phyloP scores from a whole-genome alignment of 2,888 invertebrate genomes.

The Sinodicranocentrus sp. region DNA sequence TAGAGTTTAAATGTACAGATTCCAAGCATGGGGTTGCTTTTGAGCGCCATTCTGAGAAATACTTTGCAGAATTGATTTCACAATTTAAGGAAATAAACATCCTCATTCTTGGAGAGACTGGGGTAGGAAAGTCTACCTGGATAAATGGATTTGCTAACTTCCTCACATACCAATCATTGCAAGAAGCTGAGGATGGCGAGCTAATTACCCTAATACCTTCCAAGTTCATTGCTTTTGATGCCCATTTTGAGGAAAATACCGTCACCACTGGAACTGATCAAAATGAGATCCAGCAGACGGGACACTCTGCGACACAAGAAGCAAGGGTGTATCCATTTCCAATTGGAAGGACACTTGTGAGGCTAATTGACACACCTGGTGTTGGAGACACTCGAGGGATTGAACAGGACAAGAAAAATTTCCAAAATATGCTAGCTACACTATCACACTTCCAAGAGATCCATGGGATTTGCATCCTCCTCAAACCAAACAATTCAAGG shows the following conservation, averaged over 20 bases:
- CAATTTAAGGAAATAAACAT: slow-evolving; percentile 59
- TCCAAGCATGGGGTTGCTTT: slow-evolving; percentile 31
- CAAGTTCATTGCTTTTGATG: slow-evolving; percentile 35
- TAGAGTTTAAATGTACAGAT: slow-evolving; percentile 44
- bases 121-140: slow-evolving; percentile 73
- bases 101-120: slow-evolving; percentile 69
- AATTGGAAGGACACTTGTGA: slow-evolving; percentile 13
- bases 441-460: slow-evolving; percentile 48
- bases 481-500: slow-evolving; percentile 63
- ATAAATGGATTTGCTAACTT: slow-evolving; percentile 70
- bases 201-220: not conserved
- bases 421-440: slow-evolving; percentile 46
- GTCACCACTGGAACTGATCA: not conserved
- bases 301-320: slow-evolving; percentile 48
- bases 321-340: slow-evolving; percentile 49
- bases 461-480: slow-evolving; percentile 65
- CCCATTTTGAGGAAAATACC: slow-evolving; percentile 35
- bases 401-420: slow-evolving; percentile 58
- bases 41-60: not conserved
- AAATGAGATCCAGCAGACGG: slow-evolving; percentile 42
- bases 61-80: not conserved
- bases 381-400: slow-evolving; percentile 52
- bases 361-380: slow-evolving; percentile 71
- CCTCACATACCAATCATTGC: slow-evolving; percentile 37
- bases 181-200: slow-evolving; percentile 34